Evolutionary conservation across 2,113 vertebrate genomes (phyloP), one percentile per base, ranked within the genome.

Genomic region (Ophthalmolycus amberensis): DNA sequence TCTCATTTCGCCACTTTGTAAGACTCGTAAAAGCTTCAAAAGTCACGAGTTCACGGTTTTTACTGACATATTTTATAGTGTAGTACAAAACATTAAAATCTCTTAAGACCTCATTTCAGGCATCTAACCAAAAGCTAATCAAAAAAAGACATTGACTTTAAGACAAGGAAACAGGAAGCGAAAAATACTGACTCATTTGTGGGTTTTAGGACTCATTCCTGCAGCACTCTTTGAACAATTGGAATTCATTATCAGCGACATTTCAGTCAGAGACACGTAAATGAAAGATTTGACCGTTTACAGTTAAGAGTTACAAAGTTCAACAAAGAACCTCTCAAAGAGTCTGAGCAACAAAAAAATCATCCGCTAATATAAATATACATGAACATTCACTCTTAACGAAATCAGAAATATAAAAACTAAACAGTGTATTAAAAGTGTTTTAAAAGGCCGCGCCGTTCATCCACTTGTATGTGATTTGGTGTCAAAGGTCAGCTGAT

Each of bases 401-500:
- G 22, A 46, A 67, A 48, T 48, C 9, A 48, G 15, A 68, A 68
- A 46, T 68, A 46, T 50, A 6, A 32, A 52, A 34, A n/a, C 6
- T 10, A 18, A 48, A 32, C 46, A 52, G 4, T 9, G 4, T 68
- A 20, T 20, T 27, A 40, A 38, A 56, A 56, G 25, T 68, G 65
- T 25, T 40, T 42, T 42, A 7, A 9, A 56, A 72, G 54, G 38
- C 34, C 25, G 48, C 1, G 1, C 34, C 32, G 42, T 9, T 37
- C 18, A 25, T 56, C 22, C 1, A 8, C 37, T 20, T 42, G 70
- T 32, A 37, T 37, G 12, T 29, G 42, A 67, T 67, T 64, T 64
- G 34, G 18, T 5, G 34, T 64, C 22, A 40, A 66, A 44, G 46
- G 66, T 68, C 44, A 69, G 66, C 66, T 50, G 66, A 48, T 29